A percentile compares a stretch with the other conserved stretches of the same genome.
Evolutionary conservation across 1,140 invertebrate species (phyloP).

Genomic region (Lerema accius): DNA sequence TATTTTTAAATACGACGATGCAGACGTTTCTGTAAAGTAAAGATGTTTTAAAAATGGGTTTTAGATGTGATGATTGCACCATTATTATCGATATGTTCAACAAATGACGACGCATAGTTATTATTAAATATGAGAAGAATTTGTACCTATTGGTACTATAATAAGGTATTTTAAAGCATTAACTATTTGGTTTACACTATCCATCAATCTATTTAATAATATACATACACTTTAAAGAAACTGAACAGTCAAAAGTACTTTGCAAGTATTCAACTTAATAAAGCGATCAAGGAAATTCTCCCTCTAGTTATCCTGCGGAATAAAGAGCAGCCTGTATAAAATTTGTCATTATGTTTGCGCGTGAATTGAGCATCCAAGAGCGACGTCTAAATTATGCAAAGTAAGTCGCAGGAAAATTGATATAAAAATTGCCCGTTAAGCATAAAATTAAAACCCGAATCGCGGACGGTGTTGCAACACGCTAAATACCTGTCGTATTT

Average conservation of each 20-base stretch:
- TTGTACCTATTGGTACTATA: too few relatives aligned
- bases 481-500: constrained; percentile 81
- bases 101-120: too few relatives aligned
- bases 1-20: too few relatives aligned
- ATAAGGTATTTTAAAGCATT: too few relatives aligned
- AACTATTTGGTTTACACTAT: too few relatives aligned
- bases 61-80: too few relatives aligned
- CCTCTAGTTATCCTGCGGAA: constrained; percentile 34
- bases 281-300: constrained; percentile 25
- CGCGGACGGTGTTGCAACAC: constrained; percentile 75
- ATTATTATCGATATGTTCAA: too few relatives aligned
- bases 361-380: constrained; percentile 54
- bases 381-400: constrained; percentile 64
- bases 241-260: background rate
- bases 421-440: constrained; percentile 79
- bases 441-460: constrained; percentile 78
- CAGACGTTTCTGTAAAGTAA: too few relatives aligned
- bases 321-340: constrained; percentile 35
- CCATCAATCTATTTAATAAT: too few relatives aligned
- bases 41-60: too few relatives aligned
- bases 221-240: too few relatives aligned
- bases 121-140: too few relatives aligned
- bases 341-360: constrained; percentile 46
- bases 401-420: constrained; percentile 69
- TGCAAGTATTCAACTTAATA: constrained; percentile 6